Base-by-base conservation (phyloP, 92 coral and sea anemone species). In the Anthopleura xanthogrammica region DNA sequence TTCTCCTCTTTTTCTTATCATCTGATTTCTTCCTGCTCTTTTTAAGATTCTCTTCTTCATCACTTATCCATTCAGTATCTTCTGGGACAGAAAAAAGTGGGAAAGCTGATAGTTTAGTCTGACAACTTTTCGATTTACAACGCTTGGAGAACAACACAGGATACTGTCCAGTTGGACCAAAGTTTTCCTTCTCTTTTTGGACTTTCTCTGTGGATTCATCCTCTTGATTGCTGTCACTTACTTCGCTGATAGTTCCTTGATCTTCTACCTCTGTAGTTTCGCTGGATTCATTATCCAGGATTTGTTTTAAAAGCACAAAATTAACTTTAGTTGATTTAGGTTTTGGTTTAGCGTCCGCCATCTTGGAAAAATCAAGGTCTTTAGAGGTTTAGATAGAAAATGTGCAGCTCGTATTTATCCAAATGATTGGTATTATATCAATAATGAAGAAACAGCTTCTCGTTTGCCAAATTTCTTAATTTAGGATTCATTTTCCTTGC, bases 51-150 rank as follows among this genome's bases (percentile, higher is more conserved):
- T 81, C 90, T 12, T 87, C 93, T 22, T 65, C 90, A 17, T 92
- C 98, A 52, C 98, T 94, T 0, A 94, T 85, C 98, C 98, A 94
- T 60, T 82, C 95, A 41, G 92, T 89, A 16, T 89, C 98, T 62
- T 89, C 98, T 5, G 95, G 92, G 0, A 89, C 71, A 9, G 98
- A 91, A 83, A 94, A 94, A 65, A 94, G 79, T 0, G 95, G 98
- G 55, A 94, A 94, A 0, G 98, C 83, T 5, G 95, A 92, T 5
- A 89, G 60, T 41, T 87, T 89, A 29, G 98, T 94, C 85, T 94
- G 98, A 86, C 98, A 94, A 36, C 93, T 80, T 77, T 89, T 90
- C 12, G 81, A 89, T 81, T 46, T 89, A 23, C 92, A 91, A 12
- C 86, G 77, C 40, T 80, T 82, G 50, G 72, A 85, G 42, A 93